A percentile compares a stretch with the other conserved stretches of the same genome.
These are phyloP conservation scores for Oreochromis spilurus DNA, from an alignment of 2,113 vertebrate genomes.

Conservation along the genomic window DNA sequence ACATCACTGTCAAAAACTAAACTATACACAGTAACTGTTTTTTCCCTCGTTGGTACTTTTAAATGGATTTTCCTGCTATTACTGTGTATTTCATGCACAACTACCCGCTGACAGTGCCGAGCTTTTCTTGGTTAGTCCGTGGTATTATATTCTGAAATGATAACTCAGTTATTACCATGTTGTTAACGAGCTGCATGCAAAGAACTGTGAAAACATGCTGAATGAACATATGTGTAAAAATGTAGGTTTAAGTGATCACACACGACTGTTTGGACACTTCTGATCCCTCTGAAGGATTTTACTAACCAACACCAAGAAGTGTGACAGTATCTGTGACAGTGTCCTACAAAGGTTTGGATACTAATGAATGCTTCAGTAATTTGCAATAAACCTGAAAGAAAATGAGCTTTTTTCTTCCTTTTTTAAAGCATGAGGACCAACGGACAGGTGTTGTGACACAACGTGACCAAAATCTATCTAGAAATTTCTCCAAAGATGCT, in stretches of 20 bases:
- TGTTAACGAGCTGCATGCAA: not conserved
- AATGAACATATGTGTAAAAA: not conserved
- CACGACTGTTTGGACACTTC: fast-evolving
- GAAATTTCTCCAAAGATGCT: slow-evolving; percentile 10
- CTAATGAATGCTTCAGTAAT: not conserved
- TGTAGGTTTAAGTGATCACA: fast-evolving
- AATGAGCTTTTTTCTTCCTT: not conserved
- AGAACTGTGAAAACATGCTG: fast-evolving
- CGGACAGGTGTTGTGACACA: not conserved
- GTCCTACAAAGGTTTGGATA: too few species aligned
- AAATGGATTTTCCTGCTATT: not conserved
- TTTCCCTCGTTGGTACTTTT: not conserved
- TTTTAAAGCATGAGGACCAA: not conserved
- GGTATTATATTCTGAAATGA: fast-evolving
- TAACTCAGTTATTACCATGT: not conserved
- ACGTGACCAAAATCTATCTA: slow-evolving; percentile 21
- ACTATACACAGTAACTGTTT: not conserved
- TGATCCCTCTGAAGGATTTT: not conserved
- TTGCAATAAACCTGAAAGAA: not conserved
- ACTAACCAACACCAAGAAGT: fast-evolving
- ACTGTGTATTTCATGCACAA: not conserved
- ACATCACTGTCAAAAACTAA: not conserved
- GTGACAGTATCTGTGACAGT: not conserved
- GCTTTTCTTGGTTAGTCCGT: fast-evolving
- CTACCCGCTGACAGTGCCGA: fast-evolving